These are phyloP conservation scores for Phasia obesa DNA, from an alignment of 2,888 invertebrate species.

Conservation along the genomic window DNA sequence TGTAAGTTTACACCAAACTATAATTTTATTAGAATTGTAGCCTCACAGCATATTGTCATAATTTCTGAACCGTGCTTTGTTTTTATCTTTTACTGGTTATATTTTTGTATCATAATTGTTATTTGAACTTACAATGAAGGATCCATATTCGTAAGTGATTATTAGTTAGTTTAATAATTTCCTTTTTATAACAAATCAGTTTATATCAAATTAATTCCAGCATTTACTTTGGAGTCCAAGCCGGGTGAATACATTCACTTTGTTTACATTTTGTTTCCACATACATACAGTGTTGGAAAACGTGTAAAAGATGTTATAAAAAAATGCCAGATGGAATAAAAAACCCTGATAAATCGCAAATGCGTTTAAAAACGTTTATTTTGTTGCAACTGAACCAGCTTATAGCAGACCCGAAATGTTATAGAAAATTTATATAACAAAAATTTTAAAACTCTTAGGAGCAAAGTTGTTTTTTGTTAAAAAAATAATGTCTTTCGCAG, in stretches of 20 bases:
- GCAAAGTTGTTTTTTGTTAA: no score
- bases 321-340: conserved; percentile 20
- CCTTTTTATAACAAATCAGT: not conserved
- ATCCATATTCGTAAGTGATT: conserved; percentile 12
- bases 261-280: conserved; percentile 61
- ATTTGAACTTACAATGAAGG: conserved; percentile 10
- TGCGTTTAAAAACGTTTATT: not conserved
- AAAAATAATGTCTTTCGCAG: no score
- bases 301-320: not conserved
- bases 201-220: not conserved
- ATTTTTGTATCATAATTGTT: not conserved
- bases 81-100: not conserved
- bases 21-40: no score
- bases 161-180: not conserved
- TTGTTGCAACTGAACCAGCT: no score
- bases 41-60: no score
- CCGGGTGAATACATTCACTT: conserved; percentile 62
- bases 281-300: conserved; percentile 37
- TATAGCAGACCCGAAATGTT: no score
- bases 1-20: no score
- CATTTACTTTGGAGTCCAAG: conserved; percentile 41
- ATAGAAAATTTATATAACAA: no score
- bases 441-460: no score
- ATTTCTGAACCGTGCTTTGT: not conserved
- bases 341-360: no score